phyloP scores from a whole-genome alignment of 2,113 vertebrate species.

The Pontoporia blainvillei region DNA sequence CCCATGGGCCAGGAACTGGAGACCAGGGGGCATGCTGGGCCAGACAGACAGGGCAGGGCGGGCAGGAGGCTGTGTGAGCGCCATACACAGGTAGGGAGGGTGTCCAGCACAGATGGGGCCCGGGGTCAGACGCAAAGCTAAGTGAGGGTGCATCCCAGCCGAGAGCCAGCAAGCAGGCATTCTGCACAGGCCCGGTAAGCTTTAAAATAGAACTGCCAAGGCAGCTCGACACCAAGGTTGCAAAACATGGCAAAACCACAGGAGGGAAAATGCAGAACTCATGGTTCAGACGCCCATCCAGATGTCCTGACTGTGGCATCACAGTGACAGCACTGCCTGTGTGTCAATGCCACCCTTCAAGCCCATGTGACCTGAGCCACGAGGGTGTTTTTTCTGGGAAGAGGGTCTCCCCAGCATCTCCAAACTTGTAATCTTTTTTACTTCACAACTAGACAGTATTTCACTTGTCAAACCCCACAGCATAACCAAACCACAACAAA shows the following conservation, averaged over 20 bases:
- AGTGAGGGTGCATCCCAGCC: not conserved
- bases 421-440: not conserved
- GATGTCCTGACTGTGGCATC: not conserved
- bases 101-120: not conserved
- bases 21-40: accelerated
- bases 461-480: not conserved
- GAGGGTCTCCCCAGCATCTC: not conserved
- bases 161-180: not conserved
- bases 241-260: not conserved
- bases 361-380: too few species aligned
- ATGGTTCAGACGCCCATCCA: not conserved
- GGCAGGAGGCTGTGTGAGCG: not conserved
- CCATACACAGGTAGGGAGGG: too few species aligned
- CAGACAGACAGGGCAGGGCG: not conserved
- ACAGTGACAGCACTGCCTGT: not conserved
- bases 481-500: not conserved
- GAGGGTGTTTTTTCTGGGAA: not conserved
- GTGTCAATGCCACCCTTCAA: not conserved
- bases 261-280: not conserved
- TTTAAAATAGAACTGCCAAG: slow-evolving; percentile 36
- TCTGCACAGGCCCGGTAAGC: not conserved
- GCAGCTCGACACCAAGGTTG: not conserved
- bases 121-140: not conserved
- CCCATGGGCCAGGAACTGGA: not conserved
- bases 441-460: not conserved